Evolutionary conservation across 1,140 invertebrate genomes (phyloP).

Genomic region (Aphelinus atriplicis): DNA sequence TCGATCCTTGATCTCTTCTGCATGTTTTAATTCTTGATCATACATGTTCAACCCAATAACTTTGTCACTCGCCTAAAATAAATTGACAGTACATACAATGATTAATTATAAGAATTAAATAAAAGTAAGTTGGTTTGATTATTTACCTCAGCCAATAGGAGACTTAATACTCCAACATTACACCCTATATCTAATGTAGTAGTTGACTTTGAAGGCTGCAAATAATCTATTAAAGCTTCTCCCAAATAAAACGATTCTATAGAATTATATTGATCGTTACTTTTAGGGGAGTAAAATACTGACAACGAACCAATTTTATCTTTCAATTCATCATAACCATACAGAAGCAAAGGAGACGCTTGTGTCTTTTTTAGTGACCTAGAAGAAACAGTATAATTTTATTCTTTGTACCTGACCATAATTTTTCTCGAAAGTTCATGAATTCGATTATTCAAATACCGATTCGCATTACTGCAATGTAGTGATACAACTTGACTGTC

Average conservation of each 20-base stretch:
- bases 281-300: conserved; percentile 29
- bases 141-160: conserved; percentile 32
- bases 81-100: not conserved
- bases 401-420: not conserved
- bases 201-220: conserved; percentile 15
- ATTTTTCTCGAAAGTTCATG: not conserved
- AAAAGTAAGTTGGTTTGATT: not conserved
- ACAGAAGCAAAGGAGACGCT: conserved; percentile 4
- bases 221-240: conserved; percentile 25
- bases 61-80: conserved; percentile 35
- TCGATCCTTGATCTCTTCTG: conserved; percentile 16
- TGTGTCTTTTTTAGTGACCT: conserved; percentile 29
- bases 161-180: conserved; percentile 27
- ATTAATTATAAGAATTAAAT: not conserved
- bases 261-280: conserved; percentile 29
- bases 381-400: conserved; percentile 9
- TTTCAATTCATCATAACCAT: conserved; percentile 18
- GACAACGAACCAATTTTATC: conserved; percentile 37
- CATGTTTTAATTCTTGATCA: conserved; percentile 20
- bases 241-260: conserved; percentile 29
- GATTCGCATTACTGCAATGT: conserved; percentile 25
- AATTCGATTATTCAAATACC: conserved; percentile 9
- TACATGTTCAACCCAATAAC: conserved; percentile 30
- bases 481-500: conserved; percentile 28
- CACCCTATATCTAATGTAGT: conserved; percentile 34